Percentiles rank a stretch among this genome's conserved stretches.
phyloP scores from a whole-genome alignment of 2,113 vertebrate genomes.

The Rhabdomys dilectus region DNA sequence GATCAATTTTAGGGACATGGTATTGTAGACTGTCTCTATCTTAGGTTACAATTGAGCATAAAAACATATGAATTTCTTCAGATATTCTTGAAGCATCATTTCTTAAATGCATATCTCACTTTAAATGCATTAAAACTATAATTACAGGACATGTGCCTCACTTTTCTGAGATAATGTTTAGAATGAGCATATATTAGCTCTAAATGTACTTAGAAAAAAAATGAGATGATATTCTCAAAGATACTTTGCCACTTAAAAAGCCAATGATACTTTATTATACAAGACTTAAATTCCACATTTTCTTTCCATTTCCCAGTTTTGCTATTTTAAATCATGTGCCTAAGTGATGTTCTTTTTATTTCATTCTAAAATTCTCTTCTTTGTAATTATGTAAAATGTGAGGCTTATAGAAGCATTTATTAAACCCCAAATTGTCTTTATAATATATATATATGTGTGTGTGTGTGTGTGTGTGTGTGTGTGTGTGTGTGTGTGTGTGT shows the following conservation, averaged over 20 bases:
- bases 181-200: conserved; percentile 56
- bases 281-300: conserved; percentile 53
- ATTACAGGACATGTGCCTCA: conserved; percentile 39
- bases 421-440: conserved; percentile 3
- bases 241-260: conserved; percentile 40
- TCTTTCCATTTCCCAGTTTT: conserved; percentile 50
- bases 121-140: conserved; percentile 66
- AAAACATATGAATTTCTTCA: conserved; percentile 48
- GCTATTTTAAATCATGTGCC: conserved; percentile 41
- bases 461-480: too few species aligned
- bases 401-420: conserved; percentile 45
- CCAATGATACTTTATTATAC: conserved; percentile 58
- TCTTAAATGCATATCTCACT: conserved; percentile 48
- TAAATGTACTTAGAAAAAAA: conserved; percentile 68
- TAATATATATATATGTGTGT: too few species aligned
- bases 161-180: conserved; percentile 70
- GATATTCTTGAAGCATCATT: conserved; percentile 49
- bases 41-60: conserved; percentile 20
- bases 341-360: conserved; percentile 35
- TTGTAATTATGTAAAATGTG: conserved; percentile 34
- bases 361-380: background rate
- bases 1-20: background rate
- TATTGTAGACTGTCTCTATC: background rate
- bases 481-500: too few species aligned
- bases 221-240: conserved; percentile 56